phyloP scores from a whole-genome alignment of 2,113 vertebrate species.

The Anoplopoma fimbria region DNA sequence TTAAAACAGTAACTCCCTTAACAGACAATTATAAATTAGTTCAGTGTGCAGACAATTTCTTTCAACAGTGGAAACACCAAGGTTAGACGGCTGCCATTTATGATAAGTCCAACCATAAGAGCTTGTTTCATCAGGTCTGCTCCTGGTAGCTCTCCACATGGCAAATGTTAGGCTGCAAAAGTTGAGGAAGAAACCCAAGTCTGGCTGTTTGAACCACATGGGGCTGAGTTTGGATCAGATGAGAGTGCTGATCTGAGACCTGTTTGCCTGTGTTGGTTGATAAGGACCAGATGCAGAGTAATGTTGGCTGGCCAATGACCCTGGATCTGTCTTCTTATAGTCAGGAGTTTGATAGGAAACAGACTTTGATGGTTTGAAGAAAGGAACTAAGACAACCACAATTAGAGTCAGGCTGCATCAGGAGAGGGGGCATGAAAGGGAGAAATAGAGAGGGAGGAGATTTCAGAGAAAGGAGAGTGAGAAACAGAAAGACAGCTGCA shows the following conservation, averaged over 20 bases:
- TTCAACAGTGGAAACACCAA: not conserved
- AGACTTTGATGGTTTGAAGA: constrained; percentile 63
- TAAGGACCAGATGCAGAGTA: constrained; percentile 55
- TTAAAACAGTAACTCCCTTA: not conserved
- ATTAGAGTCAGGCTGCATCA: constrained; percentile 51
- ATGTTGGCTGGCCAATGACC: constrained; percentile 30
- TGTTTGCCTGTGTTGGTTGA: constrained; percentile 42
- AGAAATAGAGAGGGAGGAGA: constrained; percentile 33
- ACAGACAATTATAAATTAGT: not conserved
- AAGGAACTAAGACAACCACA: constrained; percentile 59
- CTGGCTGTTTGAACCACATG: constrained; percentile 30
- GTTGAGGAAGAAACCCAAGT: constrained; percentile 34
- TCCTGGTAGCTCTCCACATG: constrained; percentile 40
- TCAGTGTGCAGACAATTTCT: not conserved
- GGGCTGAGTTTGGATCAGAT: constrained; percentile 36
- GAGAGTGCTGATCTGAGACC: constrained; percentile 43
- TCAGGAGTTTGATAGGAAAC: constrained; percentile 56
- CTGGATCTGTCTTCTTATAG: constrained; percentile 36
- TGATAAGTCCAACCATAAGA: not conserved
- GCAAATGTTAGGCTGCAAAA: constrained; percentile 35
- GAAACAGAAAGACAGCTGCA: constrained; percentile 44
- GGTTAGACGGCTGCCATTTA: constrained; percentile 11
- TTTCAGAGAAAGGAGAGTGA: constrained; percentile 32
- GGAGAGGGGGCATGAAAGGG: constrained; percentile 44
- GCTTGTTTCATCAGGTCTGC: constrained; percentile 15